phyloP scores from a whole-genome alignment of 2,888 invertebrate species.

The Bruchidius siliquastri region DNA sequence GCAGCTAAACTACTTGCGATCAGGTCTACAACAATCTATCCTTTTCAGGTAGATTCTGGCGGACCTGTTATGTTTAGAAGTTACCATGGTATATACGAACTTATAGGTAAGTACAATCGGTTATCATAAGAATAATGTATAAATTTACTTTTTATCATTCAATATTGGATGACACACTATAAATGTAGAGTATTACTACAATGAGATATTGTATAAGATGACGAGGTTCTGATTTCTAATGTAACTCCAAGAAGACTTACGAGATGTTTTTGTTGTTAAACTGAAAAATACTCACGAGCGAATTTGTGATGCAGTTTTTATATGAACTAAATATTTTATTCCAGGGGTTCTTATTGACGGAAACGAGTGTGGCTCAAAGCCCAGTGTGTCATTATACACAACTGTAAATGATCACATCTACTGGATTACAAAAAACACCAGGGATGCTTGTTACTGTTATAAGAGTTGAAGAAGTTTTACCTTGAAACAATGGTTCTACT shows the following conservation, averaged over 20 bases:
- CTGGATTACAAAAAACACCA: conserved; percentile 56
- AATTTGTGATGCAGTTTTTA: conserved; percentile 13
- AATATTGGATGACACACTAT: not conserved
- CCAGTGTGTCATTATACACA: conserved; percentile 50
- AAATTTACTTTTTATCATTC: conserved; percentile 6
- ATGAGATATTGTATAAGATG: too few species aligned
- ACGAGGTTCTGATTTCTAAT: too few species aligned
- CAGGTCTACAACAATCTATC: too few species aligned
- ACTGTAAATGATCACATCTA: conserved; percentile 51
- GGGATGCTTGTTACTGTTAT: conserved; percentile 54
- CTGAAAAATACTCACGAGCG: conserved; percentile 54
- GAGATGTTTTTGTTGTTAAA: too few species aligned
- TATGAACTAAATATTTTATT: conserved; percentile 14
- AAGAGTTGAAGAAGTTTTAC: conserved; percentile 26
- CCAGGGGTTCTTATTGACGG: conserved; percentile 51
- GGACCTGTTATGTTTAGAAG: conserved; percentile 53
- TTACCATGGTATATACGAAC: conserved; percentile 49
- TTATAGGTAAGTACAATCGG: conserved; percentile 51
- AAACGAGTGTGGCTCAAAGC: conserved; percentile 48
- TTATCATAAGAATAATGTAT: too few species aligned
- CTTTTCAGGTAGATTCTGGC: conserved; percentile 51
- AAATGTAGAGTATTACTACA: too few species aligned
- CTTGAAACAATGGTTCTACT: not conserved
- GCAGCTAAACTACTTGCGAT: too few species aligned
- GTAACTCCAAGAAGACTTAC: too few species aligned